Evolutionary conservation across 2,113 vertebrate species (phyloP).

Genomic region (Bothrops jararaca): DNA sequence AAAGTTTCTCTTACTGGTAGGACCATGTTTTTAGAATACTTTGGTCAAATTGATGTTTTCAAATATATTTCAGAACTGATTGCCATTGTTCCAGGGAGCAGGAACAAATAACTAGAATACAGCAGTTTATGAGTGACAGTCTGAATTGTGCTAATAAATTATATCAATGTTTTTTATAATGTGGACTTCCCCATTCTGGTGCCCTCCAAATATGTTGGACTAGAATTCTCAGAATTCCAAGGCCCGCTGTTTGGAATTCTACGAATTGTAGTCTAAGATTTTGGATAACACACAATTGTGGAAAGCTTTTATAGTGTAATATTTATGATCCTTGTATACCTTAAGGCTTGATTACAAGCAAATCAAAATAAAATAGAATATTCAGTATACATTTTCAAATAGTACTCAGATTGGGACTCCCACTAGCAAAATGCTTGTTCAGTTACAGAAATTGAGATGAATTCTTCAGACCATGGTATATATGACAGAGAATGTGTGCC

Average conservation of each 20-base stretch:
- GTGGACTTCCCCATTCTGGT: neutral
- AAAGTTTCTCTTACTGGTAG: fast-evolving
- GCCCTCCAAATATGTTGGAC: neutral
- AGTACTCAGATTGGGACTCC: neutral
- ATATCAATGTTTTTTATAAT: neutral
- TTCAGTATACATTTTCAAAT: neutral
- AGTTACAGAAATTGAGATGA: neutral
- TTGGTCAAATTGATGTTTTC: neutral
- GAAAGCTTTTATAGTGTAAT: neutral
- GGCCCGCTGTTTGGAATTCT: neutral
- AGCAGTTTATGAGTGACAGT: neutral
- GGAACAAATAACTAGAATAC: neutral
- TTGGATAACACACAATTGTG: neutral
- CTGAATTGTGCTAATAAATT: fast-evolving
- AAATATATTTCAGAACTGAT: neutral
- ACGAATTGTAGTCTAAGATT: neutral
- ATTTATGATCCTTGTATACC: fast-evolving
- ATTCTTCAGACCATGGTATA: neutral
- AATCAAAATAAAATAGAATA: neutral
- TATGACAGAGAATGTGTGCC: neutral
- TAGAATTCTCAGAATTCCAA: neutral
- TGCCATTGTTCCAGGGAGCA: neutral
- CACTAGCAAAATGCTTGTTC: neutral
- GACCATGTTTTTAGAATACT: neutral
- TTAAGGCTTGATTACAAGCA: neutral